Percentiles rank a stretch among this genome's conserved stretches.
Conservation (phyloP, 2,797 vertebrate genomes). For the Danionella dracula region DNA sequence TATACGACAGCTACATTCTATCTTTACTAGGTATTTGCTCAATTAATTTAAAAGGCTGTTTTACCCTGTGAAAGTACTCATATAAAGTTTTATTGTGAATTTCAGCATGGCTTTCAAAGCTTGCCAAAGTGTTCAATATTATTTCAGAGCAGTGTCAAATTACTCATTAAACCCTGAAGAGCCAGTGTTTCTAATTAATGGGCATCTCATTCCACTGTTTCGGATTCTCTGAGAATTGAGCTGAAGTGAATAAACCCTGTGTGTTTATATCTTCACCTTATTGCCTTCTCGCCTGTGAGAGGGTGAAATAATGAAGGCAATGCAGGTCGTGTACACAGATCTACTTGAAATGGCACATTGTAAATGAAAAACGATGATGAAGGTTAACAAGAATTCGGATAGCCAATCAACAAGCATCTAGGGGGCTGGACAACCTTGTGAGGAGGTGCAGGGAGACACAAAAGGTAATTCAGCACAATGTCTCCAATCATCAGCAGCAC, state of each 20-base stretch:
- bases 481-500: conserved; percentile 29
- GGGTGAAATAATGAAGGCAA: background rate
- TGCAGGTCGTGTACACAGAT: conserved; percentile 1
- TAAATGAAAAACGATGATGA: conserved; percentile 6
- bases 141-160: background rate
- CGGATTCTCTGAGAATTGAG: background rate
- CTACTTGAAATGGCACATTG: background rate
- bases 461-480: conserved; percentile 46
- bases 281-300: background rate
- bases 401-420: conserved; percentile 13
- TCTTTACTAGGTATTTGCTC: no score
- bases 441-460: conserved; percentile 24
- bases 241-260: background rate
- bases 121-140: background rate
- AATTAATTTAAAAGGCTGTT: no score
- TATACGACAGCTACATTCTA: no score
- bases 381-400: conserved; percentile 33
- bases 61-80: no score
- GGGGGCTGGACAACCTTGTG: conserved; percentile 8
- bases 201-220: background rate
- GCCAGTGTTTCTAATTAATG: background rate
- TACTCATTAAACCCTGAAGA: background rate
- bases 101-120: no score
- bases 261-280: background rate
- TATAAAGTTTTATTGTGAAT: no score